Percentiles rank a stretch among this genome's conserved stretches.
These are phyloP conservation scores for Hirtodrosophila alboralis DNA, from an alignment of 2,888 invertebrate genomes.

Conservation along the genomic window DNA sequence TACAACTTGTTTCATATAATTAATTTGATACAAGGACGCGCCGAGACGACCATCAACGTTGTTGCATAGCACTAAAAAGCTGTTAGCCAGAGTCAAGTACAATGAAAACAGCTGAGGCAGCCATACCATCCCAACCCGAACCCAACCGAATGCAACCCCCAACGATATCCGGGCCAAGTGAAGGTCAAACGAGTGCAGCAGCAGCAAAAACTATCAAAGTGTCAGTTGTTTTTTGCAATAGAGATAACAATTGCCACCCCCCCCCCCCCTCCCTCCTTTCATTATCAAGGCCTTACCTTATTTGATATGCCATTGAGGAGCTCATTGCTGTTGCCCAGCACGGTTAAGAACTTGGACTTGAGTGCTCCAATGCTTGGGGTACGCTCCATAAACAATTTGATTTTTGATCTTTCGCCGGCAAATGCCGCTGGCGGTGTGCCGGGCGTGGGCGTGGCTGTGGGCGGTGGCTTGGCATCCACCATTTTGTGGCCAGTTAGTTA, in stretches of 20 bases:
- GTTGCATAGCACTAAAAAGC: constrained; percentile 37
- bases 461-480: constrained; percentile 72
- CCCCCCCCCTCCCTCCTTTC: constrained; percentile 37
- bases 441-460: constrained; percentile 53
- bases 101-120: constrained; percentile 54
- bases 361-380: constrained; percentile 84
- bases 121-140: constrained; percentile 12
- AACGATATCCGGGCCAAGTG: constrained; percentile 59
- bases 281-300: constrained; percentile 83
- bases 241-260: constrained; percentile 30
- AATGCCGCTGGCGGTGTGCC: constrained; percentile 77
- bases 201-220: constrained; percentile 54
- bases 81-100: constrained; percentile 60
- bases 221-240: constrained; percentile 46
- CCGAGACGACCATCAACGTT: constrained; percentile 18
- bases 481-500: constrained; percentile 28
- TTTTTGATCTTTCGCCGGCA: constrained; percentile 83
- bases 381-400: constrained; percentile 84
- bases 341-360: constrained; percentile 84
- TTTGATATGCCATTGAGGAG: constrained; percentile 85
- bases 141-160: constrained; percentile 7
- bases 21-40: constrained; percentile 69
- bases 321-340: constrained; percentile 85
- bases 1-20: constrained; percentile 44
- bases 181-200: constrained; percentile 73